These are phyloP conservation scores for Scalopus aquaticus DNA, from an alignment of 2,113 vertebrate genomes.

Conservation along the genomic window DNA sequence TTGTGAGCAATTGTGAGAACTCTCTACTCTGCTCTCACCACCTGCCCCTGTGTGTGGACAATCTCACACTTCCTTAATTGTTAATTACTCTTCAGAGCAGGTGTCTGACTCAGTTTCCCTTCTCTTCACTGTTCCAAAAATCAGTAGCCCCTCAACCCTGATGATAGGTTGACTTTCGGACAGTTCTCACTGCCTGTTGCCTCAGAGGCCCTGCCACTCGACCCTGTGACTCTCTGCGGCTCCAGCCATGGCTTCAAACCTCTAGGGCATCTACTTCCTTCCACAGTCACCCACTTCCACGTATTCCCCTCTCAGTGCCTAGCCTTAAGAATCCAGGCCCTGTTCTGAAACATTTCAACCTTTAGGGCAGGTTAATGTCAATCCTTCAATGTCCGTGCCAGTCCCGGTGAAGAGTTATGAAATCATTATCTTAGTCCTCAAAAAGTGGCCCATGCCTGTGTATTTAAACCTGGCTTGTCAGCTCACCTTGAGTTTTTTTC, in stretches of 20 bases:
- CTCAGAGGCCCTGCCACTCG: not conserved
- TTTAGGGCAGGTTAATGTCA: not conserved
- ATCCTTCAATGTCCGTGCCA: not conserved
- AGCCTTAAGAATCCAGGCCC: not conserved
- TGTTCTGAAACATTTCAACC: not conserved
- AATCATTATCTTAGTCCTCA: not conserved
- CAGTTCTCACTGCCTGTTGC: slow-evolving; percentile 33
- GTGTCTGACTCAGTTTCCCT: not conserved
- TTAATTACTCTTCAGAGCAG: slow-evolving; percentile 14
- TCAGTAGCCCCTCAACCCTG: not conserved
- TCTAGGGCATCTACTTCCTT: not conserved
- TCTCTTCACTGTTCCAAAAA: not conserved
- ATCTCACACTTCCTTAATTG: not conserved
- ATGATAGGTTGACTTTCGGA: not conserved
- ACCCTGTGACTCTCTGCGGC: not conserved
- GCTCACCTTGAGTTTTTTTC: not conserved
- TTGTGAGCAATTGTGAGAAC: not conserved
- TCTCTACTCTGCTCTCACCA: not conserved
- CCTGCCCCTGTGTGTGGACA: not conserved
- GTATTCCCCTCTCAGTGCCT: not conserved
- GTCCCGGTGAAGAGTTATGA: not conserved
- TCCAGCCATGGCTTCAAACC: not conserved
- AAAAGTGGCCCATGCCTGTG: not conserved
- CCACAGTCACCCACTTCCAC: not conserved
- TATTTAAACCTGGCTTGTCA: not conserved